Base-by-base conservation (phyloP, 2,113 vertebrate genomes). In the Lepisosteus osseus region DNA sequence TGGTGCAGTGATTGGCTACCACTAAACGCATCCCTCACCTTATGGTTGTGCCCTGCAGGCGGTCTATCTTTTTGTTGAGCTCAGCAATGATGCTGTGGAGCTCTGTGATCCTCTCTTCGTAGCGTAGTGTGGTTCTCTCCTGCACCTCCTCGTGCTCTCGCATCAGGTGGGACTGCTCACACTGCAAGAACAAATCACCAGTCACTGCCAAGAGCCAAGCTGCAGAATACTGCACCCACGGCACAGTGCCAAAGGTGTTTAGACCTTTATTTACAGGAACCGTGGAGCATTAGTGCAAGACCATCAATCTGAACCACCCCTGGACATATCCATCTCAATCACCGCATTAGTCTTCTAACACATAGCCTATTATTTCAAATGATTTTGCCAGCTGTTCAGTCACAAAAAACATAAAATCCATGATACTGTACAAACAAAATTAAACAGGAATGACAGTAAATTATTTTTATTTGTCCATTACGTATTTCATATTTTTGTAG, bases 41-140 rank as follows among this genome's bases (percentile, higher is more conserved):
- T 89, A 95, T 94, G 69, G 92, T 87, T 80, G 87, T 76, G 69
- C 92, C 92, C 72, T 96, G 94, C 2, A 96, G 84, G 3, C 89
- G 89, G 74, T 93, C 88, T 41, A 95, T 95, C 86, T 95, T 95
- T 86, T 95, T 94, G 76, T 94, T 95, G 79, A 96, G 88, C 65
- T 95, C 94, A 0, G 95, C 93, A 13, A 96, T 95, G 86, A 96
- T 85, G 73, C 94, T 93, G 87, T 94, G 94, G 2, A 96, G 89
- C 63, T 96, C 94, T 0, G 93, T 95, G 86, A 95, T 94, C 66
- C 94, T 86, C 40, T 96, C 94, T 79, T 96, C 93, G 0, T 95
- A 96, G 47, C 92, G 92, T 9, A 94, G 80, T 0, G 90, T 92
- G 0, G 92, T 94, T 54, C 86, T 82, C 77, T 96, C 94, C 86